Conservation (phyloP, 2,113 vertebrate genomes). For the Potamarius usumacintae region DNA sequence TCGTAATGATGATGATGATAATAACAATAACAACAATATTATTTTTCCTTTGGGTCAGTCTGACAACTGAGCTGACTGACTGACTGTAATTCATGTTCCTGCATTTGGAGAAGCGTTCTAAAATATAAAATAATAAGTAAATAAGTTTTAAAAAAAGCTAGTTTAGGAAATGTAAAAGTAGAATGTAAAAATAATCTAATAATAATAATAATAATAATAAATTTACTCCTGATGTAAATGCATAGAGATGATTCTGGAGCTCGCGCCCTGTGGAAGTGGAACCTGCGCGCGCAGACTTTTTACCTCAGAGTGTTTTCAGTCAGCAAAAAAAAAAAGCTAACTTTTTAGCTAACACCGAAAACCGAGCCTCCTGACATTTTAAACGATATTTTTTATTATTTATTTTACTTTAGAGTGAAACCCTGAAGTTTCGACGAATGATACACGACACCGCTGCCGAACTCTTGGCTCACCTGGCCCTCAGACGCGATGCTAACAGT, state of each 20-base stretch:
- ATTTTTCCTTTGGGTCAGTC: background rate
- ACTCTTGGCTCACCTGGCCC: slow-evolving; percentile 55
- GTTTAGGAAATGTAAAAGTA: background rate
- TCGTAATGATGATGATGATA: background rate
- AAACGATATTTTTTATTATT: background rate
- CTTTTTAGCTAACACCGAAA: background rate
- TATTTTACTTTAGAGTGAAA: background rate
- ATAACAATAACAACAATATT: too few relatives aligned
- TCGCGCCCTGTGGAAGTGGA: background rate
- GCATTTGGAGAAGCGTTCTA: background rate
- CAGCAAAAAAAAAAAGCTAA: background rate
- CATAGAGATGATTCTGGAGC: background rate
- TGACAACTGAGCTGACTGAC: background rate
- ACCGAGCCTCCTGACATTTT: background rate
- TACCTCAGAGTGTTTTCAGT: background rate
- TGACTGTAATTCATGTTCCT: background rate
- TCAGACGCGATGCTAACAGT: slow-evolving; percentile 62
- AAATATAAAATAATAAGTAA: background rate
- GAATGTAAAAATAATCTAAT: background rate
- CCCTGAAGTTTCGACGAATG: slow-evolving; percentile 19
- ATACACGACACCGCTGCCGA: slow-evolving; percentile 49
- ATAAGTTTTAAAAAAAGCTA: background rate
- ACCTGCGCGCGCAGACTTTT: background rate
- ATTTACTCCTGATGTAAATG: background rate
- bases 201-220: too few relatives aligned